A percentile compares a stretch with the other conserved stretches of the same genome.
Conservation (phyloP, 2,113 vertebrate species). For the Pogonocichla stellata region DNA sequence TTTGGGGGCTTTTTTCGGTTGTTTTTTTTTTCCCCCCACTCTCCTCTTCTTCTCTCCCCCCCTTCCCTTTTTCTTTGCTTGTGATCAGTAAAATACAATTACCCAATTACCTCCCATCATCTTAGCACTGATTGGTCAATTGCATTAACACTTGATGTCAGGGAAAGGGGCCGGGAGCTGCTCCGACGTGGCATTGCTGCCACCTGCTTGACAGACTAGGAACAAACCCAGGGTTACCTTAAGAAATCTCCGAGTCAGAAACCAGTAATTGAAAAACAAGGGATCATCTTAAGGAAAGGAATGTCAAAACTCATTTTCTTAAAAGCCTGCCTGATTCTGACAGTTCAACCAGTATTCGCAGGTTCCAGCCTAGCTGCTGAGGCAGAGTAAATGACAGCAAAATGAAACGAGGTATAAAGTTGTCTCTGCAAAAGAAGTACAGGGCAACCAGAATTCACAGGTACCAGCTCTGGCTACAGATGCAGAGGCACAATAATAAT, state of each 20-base stretch:
- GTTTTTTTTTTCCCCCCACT: too few relatives aligned
- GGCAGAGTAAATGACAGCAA: background rate
- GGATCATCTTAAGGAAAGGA: background rate
- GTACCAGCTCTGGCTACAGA: background rate
- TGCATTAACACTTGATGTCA: conserved; percentile 82
- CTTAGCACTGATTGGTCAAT: conserved; percentile 84
- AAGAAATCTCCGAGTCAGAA: background rate
- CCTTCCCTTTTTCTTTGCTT: conserved; percentile 63
- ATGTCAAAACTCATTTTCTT: conserved; percentile 58
- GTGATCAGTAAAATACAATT: conserved; percentile 84
- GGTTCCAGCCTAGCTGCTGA: background rate
- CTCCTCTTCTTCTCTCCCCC: background rate
- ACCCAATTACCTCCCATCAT: conserved; percentile 86
- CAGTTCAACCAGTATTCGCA: background rate
- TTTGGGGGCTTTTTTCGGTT: too few relatives aligned
- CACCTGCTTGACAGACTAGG: conserved; percentile 80
- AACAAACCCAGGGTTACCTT: background rate
- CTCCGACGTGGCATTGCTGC: conserved; percentile 83
- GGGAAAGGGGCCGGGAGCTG: background rate
- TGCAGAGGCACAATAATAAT: background rate
- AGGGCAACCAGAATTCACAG: background rate
- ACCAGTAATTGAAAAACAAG: conserved; percentile 13
- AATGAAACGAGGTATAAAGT: background rate
- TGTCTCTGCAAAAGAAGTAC: background rate
- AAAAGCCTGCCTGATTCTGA: conserved; percentile 44